Base-by-base conservation (phyloP, 1,140 invertebrate species). In the Idris sp. region DNA sequence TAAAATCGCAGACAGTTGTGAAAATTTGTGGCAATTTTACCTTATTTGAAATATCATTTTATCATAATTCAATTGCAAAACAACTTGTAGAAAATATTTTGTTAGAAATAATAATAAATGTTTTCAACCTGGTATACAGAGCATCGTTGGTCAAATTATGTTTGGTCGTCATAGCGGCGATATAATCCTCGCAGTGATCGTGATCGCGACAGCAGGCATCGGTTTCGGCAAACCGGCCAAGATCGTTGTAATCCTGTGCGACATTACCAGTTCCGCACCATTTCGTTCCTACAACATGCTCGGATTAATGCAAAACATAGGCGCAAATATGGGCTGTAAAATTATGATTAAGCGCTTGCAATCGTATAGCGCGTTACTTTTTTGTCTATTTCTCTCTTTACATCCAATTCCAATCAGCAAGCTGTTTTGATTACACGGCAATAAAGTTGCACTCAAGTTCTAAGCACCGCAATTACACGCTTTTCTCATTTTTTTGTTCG, bases 191-290 rank as follows among this genome's bases (percentile, higher is more conserved):
- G 77, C 94, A 96, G 59, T 91, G 87, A 82, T 96, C 94, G 74
- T 96, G 95, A 0, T 88, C 88, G 0, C 94, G 86, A 83, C 94
- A 96, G 79, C 95, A 96, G 19, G 84, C 90, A 79, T 96, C 95
- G 0, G 93, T 90, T 33, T 92, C 90, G 7, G 80, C 78, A 22
- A 89, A 89, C 4, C 80, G 54, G 0, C 95, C 95, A 4, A 96
- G 84, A 77, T 96, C 93, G 16, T 93, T 85, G 69, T 91, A 91
- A 74, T 89, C 86, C 14, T 89, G 81, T 0, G 94, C 92, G 9
- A 91, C 87, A 79, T 94, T 92, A 1, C 95, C 95, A 1, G 90
- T 88, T 22, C 95, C 95, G 78, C 92, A 93, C 91, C 92, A 92
- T 79, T 91, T 90, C 19, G 91, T 92, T 13, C 89, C 88, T 87